A percentile compares a stretch with the other conserved stretches of the same genome.
Conservation (phyloP, 2,113 vertebrate genomes). For the Cynoglossus semilaevis region DNA sequence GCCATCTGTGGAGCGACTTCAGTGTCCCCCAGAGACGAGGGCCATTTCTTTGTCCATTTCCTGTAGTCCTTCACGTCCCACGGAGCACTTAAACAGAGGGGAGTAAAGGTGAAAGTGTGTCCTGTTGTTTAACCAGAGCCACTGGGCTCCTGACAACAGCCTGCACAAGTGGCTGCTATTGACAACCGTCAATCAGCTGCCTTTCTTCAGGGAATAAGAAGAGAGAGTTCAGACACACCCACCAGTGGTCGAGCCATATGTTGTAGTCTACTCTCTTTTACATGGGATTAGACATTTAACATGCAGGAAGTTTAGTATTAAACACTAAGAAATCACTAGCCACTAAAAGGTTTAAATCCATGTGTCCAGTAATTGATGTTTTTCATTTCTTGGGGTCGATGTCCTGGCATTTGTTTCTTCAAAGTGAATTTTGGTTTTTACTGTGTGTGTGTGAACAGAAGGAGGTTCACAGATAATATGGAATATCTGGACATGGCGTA, state of each 20-base stretch:
- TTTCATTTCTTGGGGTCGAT: too few species aligned
- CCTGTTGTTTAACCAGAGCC: constrained; percentile 34
- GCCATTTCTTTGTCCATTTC: constrained; percentile 38
- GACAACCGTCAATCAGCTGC: constrained; percentile 25
- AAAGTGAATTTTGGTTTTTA: too few species aligned
- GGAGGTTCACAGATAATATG: too few species aligned
- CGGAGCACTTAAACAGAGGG: constrained; percentile 22
- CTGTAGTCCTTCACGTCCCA: constrained; percentile 22
- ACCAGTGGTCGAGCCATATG: not conserved
- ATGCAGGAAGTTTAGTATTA: too few species aligned
- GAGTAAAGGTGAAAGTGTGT: constrained; percentile 28
- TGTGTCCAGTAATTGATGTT: too few species aligned
- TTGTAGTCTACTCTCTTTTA: not conserved
- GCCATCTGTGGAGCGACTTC: constrained; percentile 52
- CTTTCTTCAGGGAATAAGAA: constrained; percentile 22
- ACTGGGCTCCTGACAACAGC: constrained; percentile 20
- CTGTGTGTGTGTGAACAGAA: too few species aligned
- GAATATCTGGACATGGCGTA: too few species aligned
- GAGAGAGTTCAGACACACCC: not conserved
- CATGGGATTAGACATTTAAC: not conserved
- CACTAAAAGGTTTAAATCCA: too few species aligned
- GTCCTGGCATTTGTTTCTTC: too few species aligned
- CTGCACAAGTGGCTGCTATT: constrained; percentile 20
- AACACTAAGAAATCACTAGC: too few species aligned
- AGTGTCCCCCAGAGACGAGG: constrained; percentile 9